Base-by-base conservation (phyloP, 2,888 invertebrate genomes). In the Myopa tessellatipennis region DNA sequence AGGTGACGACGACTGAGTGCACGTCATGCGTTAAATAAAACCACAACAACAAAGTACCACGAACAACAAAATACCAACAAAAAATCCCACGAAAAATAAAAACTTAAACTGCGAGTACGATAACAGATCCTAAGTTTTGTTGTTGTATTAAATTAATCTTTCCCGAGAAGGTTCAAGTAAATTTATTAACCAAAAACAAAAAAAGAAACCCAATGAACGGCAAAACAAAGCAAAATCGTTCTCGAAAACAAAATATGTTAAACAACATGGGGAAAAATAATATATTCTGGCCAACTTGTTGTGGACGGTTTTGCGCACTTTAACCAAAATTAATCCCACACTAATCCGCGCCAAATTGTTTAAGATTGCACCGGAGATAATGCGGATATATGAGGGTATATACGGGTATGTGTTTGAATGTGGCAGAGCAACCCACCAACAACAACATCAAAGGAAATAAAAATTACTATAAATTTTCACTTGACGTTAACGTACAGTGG, bases 381-480 rank as follows among this genome's bases (percentile, higher is more conserved):
- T 63, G 65, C 10, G 65, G 34, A 36, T 12, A 65, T 12, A 65
- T 65, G 26, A 26, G 26, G 26, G 2, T 26, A 4, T 10, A 45
- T 16, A 55, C 55, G 10, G 55, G 5, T 65, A 65, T 26, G 61
- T 4, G 34, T 34, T 36, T 65, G 65, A 65, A 65, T 65, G 65
- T 16, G 38, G 45, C 12, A 58, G 16, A 16, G 8, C 45, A 45
- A 45, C 3, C 6, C 45, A 71, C 36, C 36, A 65, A 65, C 40
- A 45, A 69, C 68, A 40, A 86, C 86, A 86, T 86, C 86, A 85
- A 86, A 84, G 84, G 84, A 86, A 87, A 86, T 87, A 87, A 87
- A 87, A 87, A 83, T 86, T 83, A 86, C 85, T 84, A 87, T 87
- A 87, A 87, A 87, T 87, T 87, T 86, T 70, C 77, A 75, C 38